These are phyloP conservation scores for Pachyramphus minor DNA, from an alignment of 2,113 vertebrate species.

Conservation along the genomic window DNA sequence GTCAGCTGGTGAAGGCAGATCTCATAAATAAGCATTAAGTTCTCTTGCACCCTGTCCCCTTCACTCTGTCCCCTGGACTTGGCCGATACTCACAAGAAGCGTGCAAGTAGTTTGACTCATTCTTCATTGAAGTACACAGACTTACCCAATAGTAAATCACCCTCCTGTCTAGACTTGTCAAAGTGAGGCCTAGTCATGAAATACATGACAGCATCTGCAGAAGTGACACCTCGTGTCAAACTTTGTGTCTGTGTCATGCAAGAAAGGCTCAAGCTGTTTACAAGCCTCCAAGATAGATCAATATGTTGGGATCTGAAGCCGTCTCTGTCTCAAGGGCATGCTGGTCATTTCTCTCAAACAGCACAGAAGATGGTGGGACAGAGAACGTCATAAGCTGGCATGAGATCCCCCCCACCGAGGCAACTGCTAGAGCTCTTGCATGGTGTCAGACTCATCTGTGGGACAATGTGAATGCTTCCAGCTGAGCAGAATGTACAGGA, in stretches of 20 bases:
- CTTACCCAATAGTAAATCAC: background rate
- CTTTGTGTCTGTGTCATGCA: background rate
- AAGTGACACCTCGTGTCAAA: background rate
- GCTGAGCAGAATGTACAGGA: background rate
- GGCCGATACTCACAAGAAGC: background rate
- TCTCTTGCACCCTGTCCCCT: background rate
- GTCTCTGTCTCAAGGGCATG: background rate
- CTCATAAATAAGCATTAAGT: background rate
- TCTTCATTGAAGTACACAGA: background rate
- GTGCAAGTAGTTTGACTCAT: background rate
- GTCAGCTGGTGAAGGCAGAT: background rate
- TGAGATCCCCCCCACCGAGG: background rate
- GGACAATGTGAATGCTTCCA: background rate
- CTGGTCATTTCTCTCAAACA: background rate
- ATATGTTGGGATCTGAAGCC: background rate
- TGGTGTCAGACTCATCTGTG: background rate
- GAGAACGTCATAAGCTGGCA: background rate
- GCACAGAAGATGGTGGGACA: rapidly evolving
- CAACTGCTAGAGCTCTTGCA: background rate
- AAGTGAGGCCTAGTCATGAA: background rate
- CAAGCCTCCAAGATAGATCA: background rate
- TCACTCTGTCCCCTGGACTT: background rate
- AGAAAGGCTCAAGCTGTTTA: background rate
- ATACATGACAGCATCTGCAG: slow-evolving; percentile 8
- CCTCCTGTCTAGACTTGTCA: background rate